Conservation (phyloP, 2,113 vertebrate genomes). For the Chionomys nivalis region DNA sequence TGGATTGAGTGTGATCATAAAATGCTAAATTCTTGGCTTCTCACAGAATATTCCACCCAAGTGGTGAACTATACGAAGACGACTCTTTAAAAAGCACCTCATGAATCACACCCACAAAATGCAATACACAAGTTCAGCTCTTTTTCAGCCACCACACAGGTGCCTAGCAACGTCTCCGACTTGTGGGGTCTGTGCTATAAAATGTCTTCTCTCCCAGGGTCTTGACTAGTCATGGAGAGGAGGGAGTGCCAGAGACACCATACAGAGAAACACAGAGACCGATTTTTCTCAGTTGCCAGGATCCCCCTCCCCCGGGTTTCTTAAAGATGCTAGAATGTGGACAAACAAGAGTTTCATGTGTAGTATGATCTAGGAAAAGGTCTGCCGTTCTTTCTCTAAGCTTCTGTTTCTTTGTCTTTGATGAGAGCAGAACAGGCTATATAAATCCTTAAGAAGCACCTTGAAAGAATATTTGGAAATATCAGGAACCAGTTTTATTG, state of each 20-base stretch:
- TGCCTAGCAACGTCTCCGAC: conserved; percentile 66
- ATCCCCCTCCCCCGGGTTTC: background rate
- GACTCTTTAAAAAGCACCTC: conserved; percentile 76
- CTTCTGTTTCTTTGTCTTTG: conserved; percentile 24
- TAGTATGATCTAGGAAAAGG: background rate
- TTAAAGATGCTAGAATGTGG: background rate
- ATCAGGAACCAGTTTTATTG: background rate
- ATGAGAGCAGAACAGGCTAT: background rate
- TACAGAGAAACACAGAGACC: background rate
- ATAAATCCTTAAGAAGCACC: background rate
- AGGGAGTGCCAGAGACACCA: background rate
- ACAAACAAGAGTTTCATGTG: background rate
- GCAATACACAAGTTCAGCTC: conserved; percentile 27
- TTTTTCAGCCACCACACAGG: conserved; percentile 46
- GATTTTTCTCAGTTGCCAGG: background rate
- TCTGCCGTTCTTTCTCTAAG: background rate
- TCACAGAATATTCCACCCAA: conserved; percentile 75
- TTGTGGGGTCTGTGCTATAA: conserved; percentile 72
- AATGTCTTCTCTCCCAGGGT: conserved; percentile 28
- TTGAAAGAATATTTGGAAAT: background rate
- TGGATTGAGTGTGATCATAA: conserved; percentile 52
- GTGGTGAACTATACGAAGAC: conserved; percentile 74
- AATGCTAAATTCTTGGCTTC: conserved; percentile 74
- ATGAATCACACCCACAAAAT: conserved; percentile 73
- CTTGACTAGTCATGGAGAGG: conserved; percentile 45